Percentiles rank a stretch among this genome's conserved stretches.
Conservation (phyloP, 2,888 invertebrate genomes). For the Leuctra nigra region DNA sequence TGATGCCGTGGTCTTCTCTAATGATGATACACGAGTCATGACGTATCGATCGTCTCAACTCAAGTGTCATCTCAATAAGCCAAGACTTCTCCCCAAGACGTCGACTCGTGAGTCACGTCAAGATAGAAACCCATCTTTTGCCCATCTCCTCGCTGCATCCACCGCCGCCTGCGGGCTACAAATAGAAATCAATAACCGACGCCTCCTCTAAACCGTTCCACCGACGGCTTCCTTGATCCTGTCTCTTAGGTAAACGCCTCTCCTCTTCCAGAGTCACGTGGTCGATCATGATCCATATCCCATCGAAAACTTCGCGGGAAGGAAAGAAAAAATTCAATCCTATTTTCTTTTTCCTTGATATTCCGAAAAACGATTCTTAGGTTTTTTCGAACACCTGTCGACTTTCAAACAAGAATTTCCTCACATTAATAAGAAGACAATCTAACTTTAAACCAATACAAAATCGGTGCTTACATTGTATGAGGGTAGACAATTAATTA, state of each 20-base stretch:
- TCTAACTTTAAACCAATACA: too few relatives aligned
- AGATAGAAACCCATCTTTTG: background rate
- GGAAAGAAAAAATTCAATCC: conserved; percentile 15
- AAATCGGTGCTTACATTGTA: too few relatives aligned
- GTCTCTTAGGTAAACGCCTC: background rate
- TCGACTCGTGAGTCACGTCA: too few relatives aligned
- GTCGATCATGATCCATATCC: conserved; percentile 3
- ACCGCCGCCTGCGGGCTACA: conserved; percentile 1
- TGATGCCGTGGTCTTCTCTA: too few relatives aligned
- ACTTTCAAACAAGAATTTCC: conserved; percentile 1
- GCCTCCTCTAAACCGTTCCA: background rate
- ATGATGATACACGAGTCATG: too few relatives aligned
- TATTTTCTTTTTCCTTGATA: background rate
- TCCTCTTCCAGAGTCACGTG: too few relatives aligned
- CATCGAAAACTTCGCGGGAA: background rate
- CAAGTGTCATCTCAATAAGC: too few relatives aligned
- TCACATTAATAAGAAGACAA: background rate
- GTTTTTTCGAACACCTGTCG: conserved; percentile 19
- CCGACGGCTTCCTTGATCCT: background rate
- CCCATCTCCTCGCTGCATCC: too few relatives aligned
- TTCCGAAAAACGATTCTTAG: background rate
- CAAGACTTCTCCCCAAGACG: too few relatives aligned
- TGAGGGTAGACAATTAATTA: background rate
- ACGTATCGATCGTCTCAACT: too few relatives aligned
- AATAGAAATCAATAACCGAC: conserved; percentile 11